Evolutionary conservation across 2,113 vertebrate genomes (phyloP), one percentile per base, ranked within the genome.

Genomic region (Butorides virescens): DNA sequence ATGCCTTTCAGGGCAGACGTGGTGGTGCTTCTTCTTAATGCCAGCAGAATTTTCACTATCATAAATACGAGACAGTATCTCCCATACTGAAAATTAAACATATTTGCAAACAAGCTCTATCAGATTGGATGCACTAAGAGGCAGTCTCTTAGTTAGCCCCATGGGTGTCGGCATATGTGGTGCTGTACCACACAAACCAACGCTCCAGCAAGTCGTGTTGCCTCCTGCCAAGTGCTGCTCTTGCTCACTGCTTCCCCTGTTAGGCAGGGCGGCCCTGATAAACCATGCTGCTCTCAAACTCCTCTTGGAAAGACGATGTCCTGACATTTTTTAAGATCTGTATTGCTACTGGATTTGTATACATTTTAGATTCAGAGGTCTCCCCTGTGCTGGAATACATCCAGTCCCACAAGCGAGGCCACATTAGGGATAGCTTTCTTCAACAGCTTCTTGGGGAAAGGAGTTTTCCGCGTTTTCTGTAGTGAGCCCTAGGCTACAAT

Each of bases 301-400:
- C 5, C 47, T 94, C 44, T n/a, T 75, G 77, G 68, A 82, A 70
- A 96, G 93, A 93, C 77, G 82, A 56, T 36, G 80, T 81, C 76
- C 93, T 78, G 76, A 46, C 2, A 0, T 44, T 80, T 91, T 63
- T 70, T 89, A 93, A 85, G 93, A 50, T 85, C 89, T 72, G 37
- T 74, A 89, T 95, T 91, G 94, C 87, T 95, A 61, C 90, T 90
- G 82, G 88, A 9, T 92, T 76, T 94, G 96, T 88, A 95, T 73
- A 95, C 88, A 90, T 96, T 88, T 94, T 82, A 88, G 92, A 88
- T 83, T 86, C 78, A 78, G 65, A 96, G 88, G 53, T 95, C 81
- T 95, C 66, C 86, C 81, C 77, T 67, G 53, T n/a, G 81, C 94
- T 95, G 94, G 91, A 94, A 66, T n/a, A 65, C 34, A 53, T 92